Percentiles rank a stretch among this genome's conserved stretches.
Evolutionary conservation across 1,140 invertebrate genomes (phyloP).

Genomic region (Ceratoteleas bidentatus): DNA sequence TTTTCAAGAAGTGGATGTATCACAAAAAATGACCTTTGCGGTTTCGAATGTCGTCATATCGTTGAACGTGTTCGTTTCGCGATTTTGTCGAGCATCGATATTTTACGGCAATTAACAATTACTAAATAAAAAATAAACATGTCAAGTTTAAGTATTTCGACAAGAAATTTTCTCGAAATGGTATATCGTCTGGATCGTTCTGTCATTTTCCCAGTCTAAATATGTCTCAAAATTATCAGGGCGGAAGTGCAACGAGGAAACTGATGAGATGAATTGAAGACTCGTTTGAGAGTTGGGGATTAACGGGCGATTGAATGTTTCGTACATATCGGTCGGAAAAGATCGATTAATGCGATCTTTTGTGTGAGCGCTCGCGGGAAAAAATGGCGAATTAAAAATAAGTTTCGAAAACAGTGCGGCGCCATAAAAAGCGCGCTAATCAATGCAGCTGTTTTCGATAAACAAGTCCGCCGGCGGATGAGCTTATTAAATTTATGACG

Average conservation of each 20-base stretch:
- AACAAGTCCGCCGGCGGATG: slow-evolving; percentile 18
- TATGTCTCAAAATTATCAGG: slow-evolving; percentile 29
- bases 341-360: neutral
- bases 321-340: slow-evolving; percentile 6
- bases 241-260: slow-evolving; percentile 10
- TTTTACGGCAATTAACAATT: no score
- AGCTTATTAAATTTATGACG: slow-evolving; percentile 37
- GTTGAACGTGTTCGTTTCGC: no score
- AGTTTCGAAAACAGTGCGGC: slow-evolving; percentile 1
- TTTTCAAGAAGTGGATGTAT: no score
- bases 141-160: no score
- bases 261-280: slow-evolving; percentile 2
- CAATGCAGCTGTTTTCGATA: slow-evolving; percentile 24
- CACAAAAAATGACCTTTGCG: no score
- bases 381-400: slow-evolving; percentile 12
- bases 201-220: slow-evolving; percentile 4
- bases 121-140: no score
- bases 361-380: neutral
- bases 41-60: no score
- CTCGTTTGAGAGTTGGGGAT: slow-evolving; percentile 14
- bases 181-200: no score
- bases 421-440: slow-evolving; percentile 10
- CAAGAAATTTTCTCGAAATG: no score
- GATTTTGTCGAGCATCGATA: no score
- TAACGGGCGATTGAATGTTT: slow-evolving; percentile 25